Percentiles rank a stretch among this genome's conserved stretches.
phyloP scores from a whole-genome alignment of 2,113 vertebrate genomes.

The Pleuronectes platessa region DNA sequence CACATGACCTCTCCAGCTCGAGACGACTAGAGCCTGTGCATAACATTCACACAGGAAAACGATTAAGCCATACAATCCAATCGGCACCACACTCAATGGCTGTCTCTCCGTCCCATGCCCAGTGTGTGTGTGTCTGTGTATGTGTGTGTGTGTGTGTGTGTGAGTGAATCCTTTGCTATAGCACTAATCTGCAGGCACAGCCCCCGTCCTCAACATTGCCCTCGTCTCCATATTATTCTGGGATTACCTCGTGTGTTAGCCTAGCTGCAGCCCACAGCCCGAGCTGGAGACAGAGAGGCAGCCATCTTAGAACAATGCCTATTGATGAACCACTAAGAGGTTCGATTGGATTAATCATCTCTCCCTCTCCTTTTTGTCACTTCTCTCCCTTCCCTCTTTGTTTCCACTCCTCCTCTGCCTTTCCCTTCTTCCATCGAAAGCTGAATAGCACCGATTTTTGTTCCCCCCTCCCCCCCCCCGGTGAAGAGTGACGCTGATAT shows the following conservation, averaged over 20 bases:
- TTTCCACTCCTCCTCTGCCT: slow-evolving; percentile 43
- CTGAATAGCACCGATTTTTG: slow-evolving; percentile 49
- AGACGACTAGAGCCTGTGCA: slow-evolving; percentile 54
- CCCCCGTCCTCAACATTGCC: slow-evolving; percentile 62
- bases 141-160: slow-evolving; percentile 46
- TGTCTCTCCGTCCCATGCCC: slow-evolving; percentile 43
- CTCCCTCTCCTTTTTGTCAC: slow-evolving; percentile 32
- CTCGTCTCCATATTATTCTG: slow-evolving; percentile 70
- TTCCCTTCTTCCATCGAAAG: slow-evolving; percentile 41
- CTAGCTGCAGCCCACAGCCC: slow-evolving; percentile 68
- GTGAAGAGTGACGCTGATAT: slow-evolving; percentile 29
- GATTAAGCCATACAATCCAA: slow-evolving; percentile 71
- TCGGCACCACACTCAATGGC: slow-evolving; percentile 68
- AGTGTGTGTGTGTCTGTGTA: slow-evolving; percentile 38
- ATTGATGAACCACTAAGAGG: slow-evolving; percentile 76
- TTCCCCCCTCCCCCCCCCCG: slow-evolving; percentile 22
- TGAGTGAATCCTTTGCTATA: slow-evolving; percentile 64
- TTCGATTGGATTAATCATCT: slow-evolving; percentile 80
- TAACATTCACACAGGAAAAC: slow-evolving; percentile 63
- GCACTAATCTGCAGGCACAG: slow-evolving; percentile 74
- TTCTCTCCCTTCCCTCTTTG: slow-evolving; percentile 52
- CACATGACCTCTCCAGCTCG: slow-evolving; percentile 52
- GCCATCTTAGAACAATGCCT: slow-evolving; percentile 81
- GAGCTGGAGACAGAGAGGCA: slow-evolving; percentile 64
- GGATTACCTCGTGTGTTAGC: slow-evolving; percentile 76